A percentile compares a stretch with the other conserved stretches of the same genome.
Conservation (phyloP, 2,113 vertebrate species). For the Syngnathoides biaculeatus region DNA sequence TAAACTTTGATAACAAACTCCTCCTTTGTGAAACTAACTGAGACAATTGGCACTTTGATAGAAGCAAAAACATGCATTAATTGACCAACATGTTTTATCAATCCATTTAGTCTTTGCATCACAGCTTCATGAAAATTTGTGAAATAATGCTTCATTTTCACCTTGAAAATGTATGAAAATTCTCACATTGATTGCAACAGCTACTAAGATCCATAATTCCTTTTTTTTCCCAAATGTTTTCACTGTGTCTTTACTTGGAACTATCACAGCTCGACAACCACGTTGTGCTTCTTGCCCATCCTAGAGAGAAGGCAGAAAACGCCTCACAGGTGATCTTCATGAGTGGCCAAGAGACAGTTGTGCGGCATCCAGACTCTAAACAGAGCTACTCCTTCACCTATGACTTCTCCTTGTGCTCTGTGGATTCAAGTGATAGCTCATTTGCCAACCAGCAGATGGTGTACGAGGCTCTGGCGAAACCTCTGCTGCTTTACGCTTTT, state of each 20-base stretch:
- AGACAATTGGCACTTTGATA: not conserved
- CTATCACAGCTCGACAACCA: not conserved
- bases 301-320: constrained; percentile 82
- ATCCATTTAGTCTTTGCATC: not conserved
- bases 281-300: constrained; percentile 4
- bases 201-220: not conserved
- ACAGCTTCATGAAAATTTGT: not conserved
- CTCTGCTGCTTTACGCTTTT: constrained; percentile 84
- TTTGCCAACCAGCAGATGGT: constrained; percentile 82
- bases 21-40: not conserved
- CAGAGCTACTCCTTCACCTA: constrained; percentile 82
- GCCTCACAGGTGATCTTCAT: constrained; percentile 78
- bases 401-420: constrained; percentile 88
- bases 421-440: constrained; percentile 71
- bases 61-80: not conserved
- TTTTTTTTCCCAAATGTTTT: not conserved
- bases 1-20: too few relatives aligned
- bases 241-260: not conserved
- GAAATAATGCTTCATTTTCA: not conserved
- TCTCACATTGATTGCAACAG: not conserved
- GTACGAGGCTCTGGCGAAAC: constrained; percentile 80
- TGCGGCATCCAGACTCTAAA: constrained; percentile 79
- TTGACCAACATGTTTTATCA: not conserved
- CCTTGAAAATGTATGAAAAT: not conserved
- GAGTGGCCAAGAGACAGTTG: constrained; percentile 76